These are phyloP conservation scores for Solenopsis fugax DNA, from an alignment of 1,140 invertebrate species.

Conservation along the genomic window DNA sequence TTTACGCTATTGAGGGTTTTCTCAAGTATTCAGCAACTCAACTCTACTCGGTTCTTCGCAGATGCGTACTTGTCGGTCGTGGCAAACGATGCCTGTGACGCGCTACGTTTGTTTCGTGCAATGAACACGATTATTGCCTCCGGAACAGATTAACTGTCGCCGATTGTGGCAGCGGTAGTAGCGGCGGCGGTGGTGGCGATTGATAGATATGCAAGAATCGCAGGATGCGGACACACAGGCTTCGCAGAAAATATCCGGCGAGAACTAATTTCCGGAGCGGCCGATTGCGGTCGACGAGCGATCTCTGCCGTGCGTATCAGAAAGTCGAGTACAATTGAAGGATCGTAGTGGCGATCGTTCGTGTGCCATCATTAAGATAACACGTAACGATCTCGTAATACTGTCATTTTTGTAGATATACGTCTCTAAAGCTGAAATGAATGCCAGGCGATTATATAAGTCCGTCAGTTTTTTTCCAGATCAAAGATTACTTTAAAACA, in stretches of 20 bases:
- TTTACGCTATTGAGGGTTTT: background rate
- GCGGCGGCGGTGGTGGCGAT: background rate
- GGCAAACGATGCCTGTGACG: background rate
- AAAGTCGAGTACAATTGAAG: constrained; percentile 51
- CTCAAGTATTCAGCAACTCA: too few species aligned
- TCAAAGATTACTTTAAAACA: background rate
- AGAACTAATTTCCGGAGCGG: constrained; percentile 60
- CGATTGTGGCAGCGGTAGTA: constrained; percentile 12
- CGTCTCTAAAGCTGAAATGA: background rate
- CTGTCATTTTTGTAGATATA: background rate
- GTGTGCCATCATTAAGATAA: constrained; percentile 52
- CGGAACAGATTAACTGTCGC: constrained; percentile 52
- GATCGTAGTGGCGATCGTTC: constrained; percentile 28
- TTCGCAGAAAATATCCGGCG: constrained; percentile 49
- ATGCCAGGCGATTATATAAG: background rate
- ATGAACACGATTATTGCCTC: constrained; percentile 46
- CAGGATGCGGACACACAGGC: constrained; percentile 24
- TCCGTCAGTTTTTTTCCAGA: constrained; percentile 1
- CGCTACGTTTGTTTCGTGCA: constrained; percentile 45
- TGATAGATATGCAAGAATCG: constrained; percentile 45
- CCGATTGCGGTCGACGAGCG: constrained; percentile 31
- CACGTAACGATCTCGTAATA: constrained; percentile 20
- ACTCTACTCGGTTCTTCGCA: constrained; percentile 1
- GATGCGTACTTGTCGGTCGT: background rate
- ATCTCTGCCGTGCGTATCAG: constrained; percentile 29